A percentile compares a stretch with the other conserved stretches of the same genome.
Evolutionary conservation across 2,797 vertebrate genomes (phyloP).

Genomic region (Chrosomus eos): DNA sequence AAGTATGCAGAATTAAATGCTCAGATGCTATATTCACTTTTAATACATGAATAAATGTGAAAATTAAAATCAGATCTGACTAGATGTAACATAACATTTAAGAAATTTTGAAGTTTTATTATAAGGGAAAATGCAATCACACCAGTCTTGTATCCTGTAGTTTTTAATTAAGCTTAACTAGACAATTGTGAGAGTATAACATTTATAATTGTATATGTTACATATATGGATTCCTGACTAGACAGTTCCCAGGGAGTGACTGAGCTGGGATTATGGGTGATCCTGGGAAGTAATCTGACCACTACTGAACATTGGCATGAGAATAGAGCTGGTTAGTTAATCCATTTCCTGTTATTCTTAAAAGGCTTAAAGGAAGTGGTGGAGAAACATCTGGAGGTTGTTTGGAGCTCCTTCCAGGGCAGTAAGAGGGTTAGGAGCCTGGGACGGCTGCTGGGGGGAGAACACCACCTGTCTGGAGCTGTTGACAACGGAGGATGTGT

Average conservation of each 20-base stretch:
- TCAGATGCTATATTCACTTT: background rate
- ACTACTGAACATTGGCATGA: constrained; percentile 43
- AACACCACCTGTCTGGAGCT: constrained; percentile 48
- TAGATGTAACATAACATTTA: background rate
- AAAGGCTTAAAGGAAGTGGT: constrained; percentile 49
- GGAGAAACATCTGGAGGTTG: constrained; percentile 58
- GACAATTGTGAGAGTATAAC: background rate
- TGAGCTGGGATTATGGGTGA: constrained; percentile 37
- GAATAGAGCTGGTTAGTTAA: constrained; percentile 48
- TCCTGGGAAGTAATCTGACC: constrained; percentile 48
- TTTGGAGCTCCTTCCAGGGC: constrained; percentile 51
- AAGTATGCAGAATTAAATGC: background rate
- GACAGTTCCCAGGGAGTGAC: constrained; percentile 7
- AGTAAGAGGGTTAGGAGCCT: constrained; percentile 48
- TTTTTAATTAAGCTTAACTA: background rate
- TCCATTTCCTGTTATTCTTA: constrained; percentile 54
- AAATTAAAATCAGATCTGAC: background rate
- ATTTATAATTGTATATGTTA: background rate
- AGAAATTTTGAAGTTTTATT: background rate
- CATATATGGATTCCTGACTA: background rate
- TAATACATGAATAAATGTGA: background rate
- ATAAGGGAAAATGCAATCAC: background rate
- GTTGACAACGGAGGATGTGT: constrained; percentile 19
- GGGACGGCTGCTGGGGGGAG: constrained; percentile 1
- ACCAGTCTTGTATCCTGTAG: background rate